Base-by-base conservation (phyloP, 2,113 vertebrate species). In the Gallinago media region DNA sequence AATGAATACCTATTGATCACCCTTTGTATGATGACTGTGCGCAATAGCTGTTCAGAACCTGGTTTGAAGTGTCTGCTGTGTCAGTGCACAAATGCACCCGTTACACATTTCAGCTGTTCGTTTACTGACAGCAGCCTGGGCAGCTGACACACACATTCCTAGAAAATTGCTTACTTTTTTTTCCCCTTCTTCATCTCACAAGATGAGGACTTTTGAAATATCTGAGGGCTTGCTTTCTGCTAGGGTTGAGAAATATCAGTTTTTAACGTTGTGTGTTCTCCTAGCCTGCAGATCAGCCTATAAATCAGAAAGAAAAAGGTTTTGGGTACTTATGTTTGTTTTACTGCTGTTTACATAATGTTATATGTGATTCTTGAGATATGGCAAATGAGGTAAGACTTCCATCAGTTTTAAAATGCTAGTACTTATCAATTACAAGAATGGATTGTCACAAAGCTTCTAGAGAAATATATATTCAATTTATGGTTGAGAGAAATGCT, bases 101-200 rank as follows among this genome's bases (percentile, higher is more conserved):
- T 50, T 65, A 80, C 29, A 44, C 15, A 14, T 71, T 68, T 94
- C 73, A 85, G 70, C 79, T 90, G 38, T 88, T 97, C 88, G 11
- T 74, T 91, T 76, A 32, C 81, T 84, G 73, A 38, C 72, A 85
- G 70, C 63, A 40, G 38, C 58, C 26, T 2, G 5, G 92, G 5
- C n/a, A 96, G 93, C 67, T 92, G 92, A 78, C 77, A 88, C 61
- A 58, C 81, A 49, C 16, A 50, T 56, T 65, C 62, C 81, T n/a
- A 13, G 8, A 44, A 79, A 95, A 81, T 74, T 31, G 32, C 34
- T 81, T 55, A 15, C 75, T 78, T 82, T 62, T 86, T 91, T 66
- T 20, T 6, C 5, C 6, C 22, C 27, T 61, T 56, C 58, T 52
- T 58, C 56, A 47, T 74, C 61, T 71, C 55, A 18, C 14, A 31